These are phyloP conservation scores for Leucoma salicis DNA, from an alignment of 2,888 invertebrate genomes.

Conservation along the genomic window DNA sequence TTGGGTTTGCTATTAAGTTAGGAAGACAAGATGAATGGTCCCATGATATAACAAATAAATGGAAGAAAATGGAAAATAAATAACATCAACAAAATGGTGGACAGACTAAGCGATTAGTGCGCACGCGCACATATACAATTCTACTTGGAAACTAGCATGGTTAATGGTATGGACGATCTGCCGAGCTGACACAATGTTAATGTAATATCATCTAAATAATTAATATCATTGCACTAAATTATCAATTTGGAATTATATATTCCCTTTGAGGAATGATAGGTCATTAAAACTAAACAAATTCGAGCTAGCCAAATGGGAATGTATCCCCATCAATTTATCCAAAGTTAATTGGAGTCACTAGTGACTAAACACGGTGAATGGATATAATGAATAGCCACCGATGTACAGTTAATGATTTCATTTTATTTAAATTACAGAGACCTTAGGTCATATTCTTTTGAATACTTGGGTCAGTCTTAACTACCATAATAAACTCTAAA, in stretches of 20 bases:
- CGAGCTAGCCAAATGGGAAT: slow-evolving; percentile 57
- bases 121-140: slow-evolving; percentile 31
- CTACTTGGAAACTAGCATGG: slow-evolving; percentile 44
- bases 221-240: slow-evolving; percentile 79
- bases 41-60: slow-evolving; percentile 45
- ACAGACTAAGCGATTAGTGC: slow-evolving; percentile 24
- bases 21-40: slow-evolving; percentile 75
- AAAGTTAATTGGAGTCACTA: slow-evolving; percentile 6
- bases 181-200: slow-evolving; percentile 31
- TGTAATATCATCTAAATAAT: slow-evolving; percentile 54
- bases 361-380: slow-evolving; percentile 12
- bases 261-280: slow-evolving; percentile 73
- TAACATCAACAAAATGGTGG: slow-evolving; percentile 45
- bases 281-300: slow-evolving; percentile 71
- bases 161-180: slow-evolving; percentile 31
- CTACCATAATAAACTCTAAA: slow-evolving; percentile 76
- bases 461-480: slow-evolving; percentile 78
- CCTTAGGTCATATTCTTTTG: slow-evolving; percentile 53
- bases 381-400: too few species aligned
- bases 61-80: slow-evolving; percentile 53
- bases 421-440: slow-evolving; percentile 33
- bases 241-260: slow-evolving; percentile 70
- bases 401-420: too few species aligned
- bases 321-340: slow-evolving; percentile 16
- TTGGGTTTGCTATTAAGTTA: slow-evolving; percentile 71